Evolutionary conservation across 1,140 invertebrate genomes (phyloP).

Genomic region (Diuraphis noxia): DNA sequence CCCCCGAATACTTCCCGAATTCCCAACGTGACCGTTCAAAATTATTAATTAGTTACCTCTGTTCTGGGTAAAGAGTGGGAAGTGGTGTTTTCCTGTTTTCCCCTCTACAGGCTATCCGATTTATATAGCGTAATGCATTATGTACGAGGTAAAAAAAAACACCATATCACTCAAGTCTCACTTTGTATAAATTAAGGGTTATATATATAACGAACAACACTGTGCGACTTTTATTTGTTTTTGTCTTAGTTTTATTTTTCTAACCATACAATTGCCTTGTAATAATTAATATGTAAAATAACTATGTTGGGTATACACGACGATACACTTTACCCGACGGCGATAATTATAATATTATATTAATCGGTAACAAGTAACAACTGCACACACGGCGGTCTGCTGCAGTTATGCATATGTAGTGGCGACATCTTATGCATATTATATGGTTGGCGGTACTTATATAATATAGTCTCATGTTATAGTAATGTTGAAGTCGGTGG

Average conservation of each 20-base stretch:
- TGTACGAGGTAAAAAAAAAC: background rate
- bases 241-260: background rate
- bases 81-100: background rate
- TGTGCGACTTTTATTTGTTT: conserved; percentile 14
- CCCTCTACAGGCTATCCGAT: background rate
- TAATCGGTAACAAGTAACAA: background rate
- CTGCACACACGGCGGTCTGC: background rate
- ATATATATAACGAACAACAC: background rate
- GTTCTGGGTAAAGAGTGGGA: background rate
- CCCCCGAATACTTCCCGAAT: background rate
- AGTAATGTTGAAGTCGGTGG: background rate
- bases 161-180: background rate
- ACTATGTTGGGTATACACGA: background rate
- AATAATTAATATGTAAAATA: conserved; percentile 32
- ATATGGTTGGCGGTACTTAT: background rate
- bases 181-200: background rate
- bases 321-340: conserved; percentile 21
- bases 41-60: background rate
- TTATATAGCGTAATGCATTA: background rate
- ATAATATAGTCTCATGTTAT: background rate
- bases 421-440: background rate
- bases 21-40: background rate
- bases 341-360: conserved; percentile 31
- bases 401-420: background rate
- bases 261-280: background rate